A percentile compares a stretch with the other conserved stretches of the same genome.
Evolutionary conservation across 2,888 invertebrate genomes (phyloP).

Genomic region (Melanostoma mellinum): DNA sequence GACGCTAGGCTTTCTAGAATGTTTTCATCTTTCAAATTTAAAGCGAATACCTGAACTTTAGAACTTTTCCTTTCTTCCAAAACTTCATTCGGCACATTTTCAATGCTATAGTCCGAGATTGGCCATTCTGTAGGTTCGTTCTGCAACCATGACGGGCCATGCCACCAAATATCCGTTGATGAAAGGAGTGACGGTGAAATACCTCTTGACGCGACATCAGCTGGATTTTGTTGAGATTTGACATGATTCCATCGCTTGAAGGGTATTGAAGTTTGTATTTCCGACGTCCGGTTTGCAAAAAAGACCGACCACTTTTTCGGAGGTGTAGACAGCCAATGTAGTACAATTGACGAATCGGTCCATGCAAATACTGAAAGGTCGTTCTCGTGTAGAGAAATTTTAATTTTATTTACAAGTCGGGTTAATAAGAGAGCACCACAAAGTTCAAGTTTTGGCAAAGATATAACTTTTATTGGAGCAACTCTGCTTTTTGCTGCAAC

Average conservation of each 20-base stretch:
- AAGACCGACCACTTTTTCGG: conserved; percentile 16
- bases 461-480: conserved; percentile 6
- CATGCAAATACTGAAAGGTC: not conserved
- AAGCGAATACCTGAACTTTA: no score
- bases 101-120: no score
- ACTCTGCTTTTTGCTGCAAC: conserved; percentile 1
- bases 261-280: not conserved
- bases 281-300: not conserved
- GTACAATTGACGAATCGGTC: conserved; percentile 9
- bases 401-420: conserved; percentile 1
- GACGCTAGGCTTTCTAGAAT: no score
- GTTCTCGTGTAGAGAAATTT: not conserved
- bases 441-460: not conserved
- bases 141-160: no score
- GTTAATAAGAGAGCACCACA: not conserved
- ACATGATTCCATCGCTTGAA: conserved; percentile 5
- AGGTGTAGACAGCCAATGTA: conserved; percentile 13
- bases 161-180: not conserved
- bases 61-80: no score
- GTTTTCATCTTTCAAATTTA: no score
- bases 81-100: no score
- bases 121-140: no score
- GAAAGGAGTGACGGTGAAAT: not conserved
- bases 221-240: not conserved
- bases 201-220: not conserved